These are phyloP conservation scores for Myiagra hebetior DNA, from an alignment of 2,113 vertebrate species.

Conservation along the genomic window DNA sequence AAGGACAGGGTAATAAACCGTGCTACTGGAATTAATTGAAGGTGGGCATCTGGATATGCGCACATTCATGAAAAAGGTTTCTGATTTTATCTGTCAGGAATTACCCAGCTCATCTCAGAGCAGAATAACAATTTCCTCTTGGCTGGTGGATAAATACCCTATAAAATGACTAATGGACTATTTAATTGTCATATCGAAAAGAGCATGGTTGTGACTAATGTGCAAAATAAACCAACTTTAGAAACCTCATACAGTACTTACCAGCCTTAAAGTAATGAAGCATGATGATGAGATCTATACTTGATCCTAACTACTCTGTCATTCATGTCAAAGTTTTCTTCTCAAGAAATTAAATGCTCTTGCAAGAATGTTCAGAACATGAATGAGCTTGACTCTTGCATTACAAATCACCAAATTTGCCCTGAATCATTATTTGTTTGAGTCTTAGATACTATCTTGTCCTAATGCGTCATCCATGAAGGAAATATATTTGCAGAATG, in stretches of 20 bases:
- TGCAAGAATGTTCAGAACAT: neutral
- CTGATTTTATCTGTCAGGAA: constrained; percentile 48
- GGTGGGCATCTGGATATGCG: neutral
- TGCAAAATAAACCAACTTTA: constrained; percentile 54
- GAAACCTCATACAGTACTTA: constrained; percentile 32
- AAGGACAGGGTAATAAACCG: constrained; percentile 45
- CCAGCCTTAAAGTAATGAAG: constrained; percentile 51
- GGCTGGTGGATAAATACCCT: constrained; percentile 44
- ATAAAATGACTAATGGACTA: constrained; percentile 64
- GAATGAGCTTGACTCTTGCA: neutral
- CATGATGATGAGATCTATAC: constrained; percentile 4
- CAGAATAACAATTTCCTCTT: constrained; percentile 46
- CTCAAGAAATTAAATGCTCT: neutral
- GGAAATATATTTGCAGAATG: neutral
- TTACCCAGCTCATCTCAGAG: constrained; percentile 32
- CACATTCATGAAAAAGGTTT: neutral
- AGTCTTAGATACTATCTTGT: neutral
- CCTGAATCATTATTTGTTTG: neutral
- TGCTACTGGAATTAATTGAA: constrained; percentile 51
- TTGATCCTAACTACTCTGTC: constrained; percentile 25
- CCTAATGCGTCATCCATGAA: neutral
- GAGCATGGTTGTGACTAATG: constrained; percentile 57
- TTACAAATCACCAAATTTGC: neutral
- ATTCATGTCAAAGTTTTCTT: constrained; percentile 21
- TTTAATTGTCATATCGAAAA: constrained; percentile 50